Evolutionary conservation across 2,797 vertebrate genomes (phyloP), one percentile per base, ranked within the genome.

Genomic region (Myripristis jacobus): DNA sequence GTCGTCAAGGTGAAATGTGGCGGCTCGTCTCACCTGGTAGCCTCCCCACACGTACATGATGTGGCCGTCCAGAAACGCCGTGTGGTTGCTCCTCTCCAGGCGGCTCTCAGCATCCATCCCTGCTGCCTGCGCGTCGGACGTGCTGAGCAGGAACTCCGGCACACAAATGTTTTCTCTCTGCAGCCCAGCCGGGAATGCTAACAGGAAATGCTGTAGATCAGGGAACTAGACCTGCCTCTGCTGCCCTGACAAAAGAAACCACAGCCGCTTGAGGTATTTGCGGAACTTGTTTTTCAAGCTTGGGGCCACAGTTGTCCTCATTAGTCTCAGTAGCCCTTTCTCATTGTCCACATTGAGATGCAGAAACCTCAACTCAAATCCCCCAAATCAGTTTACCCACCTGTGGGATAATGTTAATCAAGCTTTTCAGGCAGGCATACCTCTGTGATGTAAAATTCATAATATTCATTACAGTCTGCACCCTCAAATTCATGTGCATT

Each of bases 21-120:
- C 1, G 10, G 0, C 3, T 16, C 4, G 0, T 19, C 95, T 95
- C 90, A 98, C 97, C 96, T 96, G 95, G 82, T 95, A 96, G 25
- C 97, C 97, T 62, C 97, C 97, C 97, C 97, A 98, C 34, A 96
- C 95, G 15, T 94, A 95, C 75, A 98, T 94, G 51, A 84, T 90
- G 86, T 91, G 90, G 66, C 88, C 87, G 73, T 94, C 90, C 66
- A 96, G 93, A 82, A 96, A 94, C 0, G 96, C 96, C 66, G 96
- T 94, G 91, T 98, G 97, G 53, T 94, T 93, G 90, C 96, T 98
- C 61, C 97, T 95, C 88, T 95, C 94, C 88, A 94, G 92, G 47
- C 92, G 81, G 25, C 36, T 4, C 34, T 3, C 55, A 18, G 56
- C 75, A 61, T 83, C 87, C 91, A 88, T 89, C 74, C 57, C 58